Base-by-base conservation (phyloP, 2,888 invertebrate species). In the Phaedon cochleariae region DNA sequence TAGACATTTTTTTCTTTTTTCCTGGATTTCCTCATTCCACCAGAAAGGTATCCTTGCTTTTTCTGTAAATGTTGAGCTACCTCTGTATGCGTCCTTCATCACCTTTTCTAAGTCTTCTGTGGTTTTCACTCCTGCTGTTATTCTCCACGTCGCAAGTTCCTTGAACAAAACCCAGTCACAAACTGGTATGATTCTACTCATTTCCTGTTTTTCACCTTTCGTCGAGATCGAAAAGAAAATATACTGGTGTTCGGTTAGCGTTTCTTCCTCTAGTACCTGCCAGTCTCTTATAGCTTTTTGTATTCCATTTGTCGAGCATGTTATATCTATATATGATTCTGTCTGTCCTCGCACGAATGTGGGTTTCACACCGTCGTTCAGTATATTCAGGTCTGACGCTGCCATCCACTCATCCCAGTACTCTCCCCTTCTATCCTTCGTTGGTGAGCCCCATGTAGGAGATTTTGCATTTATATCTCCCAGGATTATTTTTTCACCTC, bases 391-490 rank as follows among this genome's bases (percentile, higher is more conserved):
- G 12, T 61, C 69, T 5, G 53, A 26, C 53, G 73, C 67, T 53
- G 73, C 69, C n/a, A 71, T 70, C 69, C 73, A 72, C 48, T 75
- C 75, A 62, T 69, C 20, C 20, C 73, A 59, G 20, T 62, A 59
- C 57, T 66, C 64, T 59, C 74, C 74, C 49, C 72, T 67, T 51
- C 46, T 54, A 59, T 76, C 64, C 7, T 71, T 65, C 12, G 6
- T 10, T 34, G 68, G 63, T 67, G 74, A 72, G 10, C 73, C 73
- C 74, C 74, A 76, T 59, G 73, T 65, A 26, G 62, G 29, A 17
- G 15, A 45, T 17, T 17, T 17, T n/a, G n/a, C n/a, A n/a, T n/a
- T n/a, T n/a, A n/a, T n/a, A n/a, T n/a, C n/a, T n/a, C n/a, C n/a
- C n/a, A 9, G 2, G 9, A 45, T 17, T 17, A 45, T 17, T 5